A percentile compares a stretch with the other conserved stretches of the same genome.
Evolutionary conservation across 2,888 invertebrate genomes (phyloP).

Genomic region (Coremacera marginata): DNA sequence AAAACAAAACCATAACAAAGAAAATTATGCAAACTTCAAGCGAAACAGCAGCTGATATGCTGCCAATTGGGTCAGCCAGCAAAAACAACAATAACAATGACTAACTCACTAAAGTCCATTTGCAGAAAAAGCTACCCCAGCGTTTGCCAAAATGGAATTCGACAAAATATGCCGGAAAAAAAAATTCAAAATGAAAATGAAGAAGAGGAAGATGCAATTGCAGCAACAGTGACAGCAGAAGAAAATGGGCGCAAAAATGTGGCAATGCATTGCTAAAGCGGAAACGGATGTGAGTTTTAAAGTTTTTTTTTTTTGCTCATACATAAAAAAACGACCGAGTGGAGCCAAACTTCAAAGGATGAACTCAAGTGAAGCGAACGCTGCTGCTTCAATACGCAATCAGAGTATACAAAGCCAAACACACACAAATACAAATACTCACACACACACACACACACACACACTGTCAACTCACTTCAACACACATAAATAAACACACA

Average conservation of each 20-base stretch:
- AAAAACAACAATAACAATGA: conserved; percentile 20
- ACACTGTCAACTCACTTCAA: neutral
- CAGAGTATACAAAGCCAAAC: neutral
- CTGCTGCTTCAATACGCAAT: neutral
- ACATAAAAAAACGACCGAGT: neutral
- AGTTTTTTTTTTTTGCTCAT: neutral
- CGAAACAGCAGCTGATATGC: conserved; percentile 17
- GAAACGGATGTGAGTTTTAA: conserved; percentile 22
- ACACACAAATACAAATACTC: conserved; percentile 9
- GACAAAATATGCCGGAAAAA: neutral
- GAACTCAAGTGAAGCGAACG: neutral
- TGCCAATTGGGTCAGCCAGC: conserved; percentile 50
- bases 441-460: neutral
- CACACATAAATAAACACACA: conserved; percentile 8
- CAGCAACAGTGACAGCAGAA: neutral
- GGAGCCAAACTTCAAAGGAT: conserved; percentile 13
- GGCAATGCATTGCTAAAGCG: conserved; percentile 10
- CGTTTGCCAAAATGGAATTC: conserved; percentile 1
- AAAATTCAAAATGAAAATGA: neutral
- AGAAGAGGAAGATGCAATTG: neutral
- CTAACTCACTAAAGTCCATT: neutral
- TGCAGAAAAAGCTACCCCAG: neutral
- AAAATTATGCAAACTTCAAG: conserved; percentile 1
- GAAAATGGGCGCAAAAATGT: conserved; percentile 12
- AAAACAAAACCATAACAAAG: too few relatives aligned